A percentile compares a stretch with the other conserved stretches of the same genome.
Conservation (phyloP, 1,140 invertebrate genomes). For the Rhagoletis zephyria region DNA sequence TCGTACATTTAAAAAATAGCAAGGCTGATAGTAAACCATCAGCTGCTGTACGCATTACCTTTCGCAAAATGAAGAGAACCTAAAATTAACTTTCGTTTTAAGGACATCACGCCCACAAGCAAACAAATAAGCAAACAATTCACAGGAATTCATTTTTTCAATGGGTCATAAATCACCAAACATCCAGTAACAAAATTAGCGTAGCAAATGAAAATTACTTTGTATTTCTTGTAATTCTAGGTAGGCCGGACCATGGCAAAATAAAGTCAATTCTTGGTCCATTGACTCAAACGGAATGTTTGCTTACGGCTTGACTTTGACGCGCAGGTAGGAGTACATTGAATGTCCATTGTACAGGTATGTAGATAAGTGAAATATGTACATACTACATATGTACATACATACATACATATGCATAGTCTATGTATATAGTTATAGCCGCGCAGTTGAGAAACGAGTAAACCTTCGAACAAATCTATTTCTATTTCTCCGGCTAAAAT, state of each 20-base stretch:
- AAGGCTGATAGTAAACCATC: too few species aligned
- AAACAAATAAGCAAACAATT: slow-evolving; percentile 19
- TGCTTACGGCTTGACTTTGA: slow-evolving; percentile 27
- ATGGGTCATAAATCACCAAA: slow-evolving; percentile 9
- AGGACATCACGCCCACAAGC: slow-evolving; percentile 21
- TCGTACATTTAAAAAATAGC: too few species aligned
- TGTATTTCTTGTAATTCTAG: background rate
- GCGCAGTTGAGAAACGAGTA: too few species aligned
- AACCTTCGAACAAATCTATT: background rate
- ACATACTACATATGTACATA: too few species aligned
- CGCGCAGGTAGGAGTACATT: background rate
- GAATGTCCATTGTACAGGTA: too few species aligned
- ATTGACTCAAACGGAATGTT: background rate
- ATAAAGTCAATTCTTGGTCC: background rate
- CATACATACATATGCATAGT: too few species aligned
- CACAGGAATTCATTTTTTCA: background rate
- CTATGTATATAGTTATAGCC: too few species aligned
- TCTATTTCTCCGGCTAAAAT: background rate
- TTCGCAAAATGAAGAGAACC: background rate
- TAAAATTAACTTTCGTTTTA: background rate
- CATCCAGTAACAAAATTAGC: slow-evolving; percentile 2
- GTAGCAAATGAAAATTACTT: slow-evolving; percentile 2
- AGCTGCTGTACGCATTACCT: background rate
- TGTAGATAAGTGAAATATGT: too few species aligned
- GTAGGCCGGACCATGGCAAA: background rate